Conservation (phyloP, 2,113 vertebrate genomes). For the Cnemophilus loriae region DNA sequence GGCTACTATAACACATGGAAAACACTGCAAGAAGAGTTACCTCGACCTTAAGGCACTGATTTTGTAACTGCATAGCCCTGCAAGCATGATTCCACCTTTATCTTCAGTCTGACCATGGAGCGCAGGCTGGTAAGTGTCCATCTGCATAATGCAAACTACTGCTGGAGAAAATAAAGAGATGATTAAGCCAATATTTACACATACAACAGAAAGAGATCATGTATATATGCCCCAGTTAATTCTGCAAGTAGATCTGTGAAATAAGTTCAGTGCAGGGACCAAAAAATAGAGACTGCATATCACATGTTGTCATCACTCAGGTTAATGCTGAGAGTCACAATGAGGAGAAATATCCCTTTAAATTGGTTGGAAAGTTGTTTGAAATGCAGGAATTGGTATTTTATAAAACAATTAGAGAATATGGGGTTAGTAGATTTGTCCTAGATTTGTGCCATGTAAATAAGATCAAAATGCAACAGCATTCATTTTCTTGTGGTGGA, state of each 20-base stretch:
- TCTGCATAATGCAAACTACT: background rate
- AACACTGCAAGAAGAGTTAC: background rate
- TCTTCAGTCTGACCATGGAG: background rate
- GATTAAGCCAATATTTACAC: background rate
- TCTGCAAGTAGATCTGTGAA: background rate
- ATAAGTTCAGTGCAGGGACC: background rate
- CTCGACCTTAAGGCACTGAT: background rate
- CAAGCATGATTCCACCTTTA: background rate
- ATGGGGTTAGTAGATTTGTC: background rate
- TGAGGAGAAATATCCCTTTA: background rate
- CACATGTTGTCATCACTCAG: background rate
- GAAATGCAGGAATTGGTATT: background rate
- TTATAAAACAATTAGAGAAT: background rate
- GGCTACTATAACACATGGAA: background rate
- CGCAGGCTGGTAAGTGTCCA: background rate
- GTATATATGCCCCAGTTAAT: background rate
- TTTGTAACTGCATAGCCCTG: background rate
- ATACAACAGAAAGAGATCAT: background rate
- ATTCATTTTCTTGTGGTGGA: background rate
- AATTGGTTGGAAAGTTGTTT: background rate
- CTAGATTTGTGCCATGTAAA: background rate
- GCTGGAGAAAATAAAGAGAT: background rate
- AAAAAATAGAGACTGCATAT: background rate
- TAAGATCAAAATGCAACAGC: background rate
- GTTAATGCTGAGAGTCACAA: background rate